These are phyloP conservation scores for Oryzias javanicus DNA, from an alignment of 2,113 vertebrate species.

Conservation along the genomic window DNA sequence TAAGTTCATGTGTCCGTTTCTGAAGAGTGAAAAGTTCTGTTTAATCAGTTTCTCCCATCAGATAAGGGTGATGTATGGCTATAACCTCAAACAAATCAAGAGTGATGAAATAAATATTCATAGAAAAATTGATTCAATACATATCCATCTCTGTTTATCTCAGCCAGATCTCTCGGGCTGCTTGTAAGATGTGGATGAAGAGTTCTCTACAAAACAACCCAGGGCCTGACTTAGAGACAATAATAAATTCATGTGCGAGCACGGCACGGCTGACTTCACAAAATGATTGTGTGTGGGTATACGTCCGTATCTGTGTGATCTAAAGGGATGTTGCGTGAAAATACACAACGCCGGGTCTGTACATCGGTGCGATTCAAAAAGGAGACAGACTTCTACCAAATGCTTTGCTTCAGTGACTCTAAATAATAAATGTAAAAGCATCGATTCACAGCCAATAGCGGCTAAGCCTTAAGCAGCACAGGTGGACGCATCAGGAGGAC, in stretches of 20 bases:
- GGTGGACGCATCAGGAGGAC: constrained; percentile 30
- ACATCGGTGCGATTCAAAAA: constrained; percentile 6
- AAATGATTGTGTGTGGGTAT: not conserved
- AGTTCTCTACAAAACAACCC: constrained; percentile 28
- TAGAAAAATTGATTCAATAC: constrained; percentile 26
- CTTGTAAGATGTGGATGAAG: constrained; percentile 13
- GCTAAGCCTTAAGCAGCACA: constrained; percentile 29
- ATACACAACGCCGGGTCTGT: constrained; percentile 9
- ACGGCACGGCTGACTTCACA: constrained; percentile 22
- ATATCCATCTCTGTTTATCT: constrained; percentile 32
- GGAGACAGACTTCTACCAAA: constrained; percentile 9
- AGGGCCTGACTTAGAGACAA: constrained; percentile 10
- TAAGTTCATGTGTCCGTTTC: not conserved
- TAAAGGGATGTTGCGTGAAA: not conserved
- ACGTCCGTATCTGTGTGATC: not conserved
- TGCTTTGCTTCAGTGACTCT: constrained; percentile 31
- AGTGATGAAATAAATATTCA: constrained; percentile 35
- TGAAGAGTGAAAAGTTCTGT: not conserved
- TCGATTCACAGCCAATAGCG: constrained; percentile 37
- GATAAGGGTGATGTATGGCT: not conserved
- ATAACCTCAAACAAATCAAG: not conserved
- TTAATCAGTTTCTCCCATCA: constrained; percentile 12
- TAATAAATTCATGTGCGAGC: constrained; percentile 26
- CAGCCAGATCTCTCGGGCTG: constrained; percentile 28
- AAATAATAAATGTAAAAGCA: constrained; percentile 53